A percentile compares a stretch with the other conserved stretches of the same genome.
These are phyloP conservation scores for Ornithoptera priamus DNA, from an alignment of 2,888 invertebrate species.

Conservation along the genomic window DNA sequence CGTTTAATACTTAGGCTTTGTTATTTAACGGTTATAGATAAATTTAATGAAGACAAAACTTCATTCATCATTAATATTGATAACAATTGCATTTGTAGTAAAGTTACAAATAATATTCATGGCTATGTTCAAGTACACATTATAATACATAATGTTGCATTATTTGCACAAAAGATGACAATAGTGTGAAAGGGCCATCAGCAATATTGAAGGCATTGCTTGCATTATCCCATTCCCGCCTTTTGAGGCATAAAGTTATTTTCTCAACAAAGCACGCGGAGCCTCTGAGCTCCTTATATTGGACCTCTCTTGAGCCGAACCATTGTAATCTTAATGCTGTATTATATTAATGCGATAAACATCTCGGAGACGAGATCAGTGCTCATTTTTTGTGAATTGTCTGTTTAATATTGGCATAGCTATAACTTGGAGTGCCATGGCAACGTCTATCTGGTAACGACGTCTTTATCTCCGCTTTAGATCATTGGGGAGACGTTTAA, in stretches of 20 bases:
- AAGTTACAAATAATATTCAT: neutral
- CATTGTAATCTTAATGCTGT: constrained; percentile 78
- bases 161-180: constrained; percentile 66
- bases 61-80: neutral
- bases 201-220: constrained; percentile 70
- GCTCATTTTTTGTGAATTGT: constrained; percentile 63
- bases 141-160: constrained; percentile 41
- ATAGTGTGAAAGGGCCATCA: constrained; percentile 66
- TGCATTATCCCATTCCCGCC: constrained; percentile 66
- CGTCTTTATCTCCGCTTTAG: constrained; percentile 56
- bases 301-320: constrained; percentile 75
- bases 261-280: constrained; percentile 75
- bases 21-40: neutral
- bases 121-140: constrained; percentile 3
- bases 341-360: constrained; percentile 80
- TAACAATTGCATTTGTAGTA: neutral
- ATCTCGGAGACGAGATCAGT: constrained; percentile 65
- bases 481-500: constrained; percentile 62
- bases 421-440: constrained; percentile 46
- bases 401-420: constrained; percentile 66
- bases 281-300: constrained; percentile 75
- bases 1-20: too few relatives aligned
- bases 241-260: constrained; percentile 76
- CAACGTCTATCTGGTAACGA: constrained; percentile 63
- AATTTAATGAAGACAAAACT: neutral